Evolutionary conservation across 1,140 invertebrate species (phyloP), one percentile per base, ranked within the genome.

Genomic region (Zophobas atratus): DNA sequence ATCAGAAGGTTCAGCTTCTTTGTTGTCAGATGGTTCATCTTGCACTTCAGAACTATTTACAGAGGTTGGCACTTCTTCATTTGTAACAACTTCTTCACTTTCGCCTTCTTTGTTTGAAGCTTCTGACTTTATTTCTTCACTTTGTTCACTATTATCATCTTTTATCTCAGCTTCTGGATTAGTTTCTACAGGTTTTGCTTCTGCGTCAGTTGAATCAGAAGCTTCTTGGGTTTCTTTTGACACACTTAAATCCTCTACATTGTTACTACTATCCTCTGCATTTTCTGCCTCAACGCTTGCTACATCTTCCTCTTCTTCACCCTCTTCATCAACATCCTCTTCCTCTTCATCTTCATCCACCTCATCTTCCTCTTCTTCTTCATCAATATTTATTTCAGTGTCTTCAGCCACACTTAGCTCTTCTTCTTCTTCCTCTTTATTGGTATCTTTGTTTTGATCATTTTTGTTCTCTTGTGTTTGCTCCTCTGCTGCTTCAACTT

Each of bases 281-380:
- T 20, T 20, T 20, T 20, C 20, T 20, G 20, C 20, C 20, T 20
- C 20, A 20, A 20, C 20, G 3, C 6, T 46, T 46, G 6, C 43
- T 46, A 4, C 20, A 20, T 46, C 43, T 8, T 8, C 43, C 34
- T 60, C 70, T 60, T 70, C 6, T 8, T 70, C 38, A 36, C 20
- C 63, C 20, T 71, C 8, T 48, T 72, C 74, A 79, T 70, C 67
- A 32, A 75, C 75, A 67, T 49, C 70, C 73, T 77, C 77, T 34
- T 81, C 80, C 36, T 82, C 80, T 41, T 81, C 77, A 56, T 84
- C 79, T 51, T 81, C 77, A 36, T 81, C 78, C 32, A 77, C 77
- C 48, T 81, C 80, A 53, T 76, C 74, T 43, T 79, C 81, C 8
- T 82, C 78, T 34, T 81, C 78, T 75, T 82, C 78, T 20, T 84